Base-by-base conservation (phyloP, 2,888 invertebrate species). In the Corbicula japonica region DNA sequence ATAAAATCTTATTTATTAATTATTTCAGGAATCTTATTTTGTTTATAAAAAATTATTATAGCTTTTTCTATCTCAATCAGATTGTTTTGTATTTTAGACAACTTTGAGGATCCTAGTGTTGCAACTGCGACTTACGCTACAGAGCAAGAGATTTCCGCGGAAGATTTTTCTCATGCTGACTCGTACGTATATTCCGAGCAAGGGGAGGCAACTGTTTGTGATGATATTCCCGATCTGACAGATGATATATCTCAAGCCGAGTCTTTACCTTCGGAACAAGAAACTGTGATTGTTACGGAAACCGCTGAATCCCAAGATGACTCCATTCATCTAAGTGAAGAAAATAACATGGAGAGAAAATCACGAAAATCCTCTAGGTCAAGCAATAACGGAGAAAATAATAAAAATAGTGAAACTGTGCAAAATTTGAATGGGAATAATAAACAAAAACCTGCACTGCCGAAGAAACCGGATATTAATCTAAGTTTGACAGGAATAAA, bases 371-470 rank as follows among this genome's bases (percentile, higher is more conserved):
- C 50, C 44, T 60, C 65, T 2, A 74, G 79, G 35, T 62, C 74
- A 48, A 63, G 35, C 18, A 66, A 65, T 1, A n/a, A 26, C 41
- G 62, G 35, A n/a, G 28, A 66, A 66, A n/a, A 54, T 6, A 54
- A 12, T 0, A 54, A 66, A 66, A 52, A 62, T 35, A 34, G 28
- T 23, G 26, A 23, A 54, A 28, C 32, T 44, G 28, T 30, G 12
- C 26, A 38, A 44, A 10, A 41, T 30, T 35, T 50, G 34, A 70
- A 38, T 41, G 41, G 26, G 6, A 48, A 46, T 54, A 63, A 72
- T 15, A 74, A 77, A 72, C 65, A 61, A 21, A 87, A 87, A 62
- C 85, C 87, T n/a, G 77, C 77, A 5, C 35, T 86, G 26, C 84
- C 87, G 46, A 75, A 60, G 52, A 87, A 87, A 68, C 84, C 87